Evolutionary conservation across 2,888 invertebrate genomes (phyloP), one percentile per base, ranked within the genome.

Genomic region (Lingula anatina): DNA sequence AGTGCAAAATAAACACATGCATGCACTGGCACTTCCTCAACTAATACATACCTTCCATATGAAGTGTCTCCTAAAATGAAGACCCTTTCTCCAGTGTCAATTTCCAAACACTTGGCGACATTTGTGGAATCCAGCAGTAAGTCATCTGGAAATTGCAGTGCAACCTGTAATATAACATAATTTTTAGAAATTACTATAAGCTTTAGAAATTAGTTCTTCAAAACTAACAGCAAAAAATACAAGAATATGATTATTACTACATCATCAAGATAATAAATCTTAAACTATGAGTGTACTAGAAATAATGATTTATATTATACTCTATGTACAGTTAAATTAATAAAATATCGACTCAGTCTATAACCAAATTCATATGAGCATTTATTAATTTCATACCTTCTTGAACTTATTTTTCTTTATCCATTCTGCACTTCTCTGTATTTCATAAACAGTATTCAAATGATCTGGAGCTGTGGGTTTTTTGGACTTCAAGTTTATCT

Each of bases 1-100:
- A 31, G 9, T n/a, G 35, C 35, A 31, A 31, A n/a, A 31, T n/a
- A 7, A 31, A 39, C 20, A 18, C 25, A 31, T 31, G n/a, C 9
- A 31, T 31, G n/a, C n/a, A n/a, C n/a, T n/a, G n/a, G n/a, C n/a
- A n/a, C n/a, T n/a, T n/a, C n/a, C n/a, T 31, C 35, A 31, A 31
- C 9, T 9, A 31, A 31, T 21, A 45, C 49, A 24, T 68, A 87
- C 83, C 89, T 92, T 59, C 90, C 92, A 76, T 91, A 94, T 0
- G 91, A 87, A 7, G 92, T 92, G 68, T 95, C 94, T 2, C 89
- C 93, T 48, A 95, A 80, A 62, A 94, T 85, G 65, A 86, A 93
- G 1, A 72, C 56, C 37, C 38, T 31, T 5, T 45, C 81, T 35
- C 82, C 80, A 27, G 81, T 66, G n/a, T 62, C 57, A 36, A 71